Evolutionary conservation across 1,140 invertebrate genomes (phyloP).

Genomic region (Parapsyche elsis): DNA sequence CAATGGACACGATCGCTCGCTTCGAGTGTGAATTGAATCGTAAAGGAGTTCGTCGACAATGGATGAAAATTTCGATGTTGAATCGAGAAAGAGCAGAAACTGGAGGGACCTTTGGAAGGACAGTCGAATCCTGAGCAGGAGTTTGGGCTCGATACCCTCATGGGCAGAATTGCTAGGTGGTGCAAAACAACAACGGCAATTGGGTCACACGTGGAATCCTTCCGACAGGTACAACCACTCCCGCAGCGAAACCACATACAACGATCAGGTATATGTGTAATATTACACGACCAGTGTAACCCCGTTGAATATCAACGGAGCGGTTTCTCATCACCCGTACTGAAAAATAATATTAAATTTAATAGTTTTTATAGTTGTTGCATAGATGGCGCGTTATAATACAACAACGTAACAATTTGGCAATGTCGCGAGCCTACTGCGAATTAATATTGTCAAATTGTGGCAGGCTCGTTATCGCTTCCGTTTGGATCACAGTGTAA

Average conservation of each 20-base stretch:
- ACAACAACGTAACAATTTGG: too few relatives aligned
- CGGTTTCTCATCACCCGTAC: too few relatives aligned
- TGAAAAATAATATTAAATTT: too few relatives aligned
- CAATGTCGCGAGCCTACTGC: too few relatives aligned
- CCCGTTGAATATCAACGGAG: too few relatives aligned
- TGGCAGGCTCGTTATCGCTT: too few relatives aligned
- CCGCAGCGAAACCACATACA: neutral
- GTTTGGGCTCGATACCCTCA: constrained; percentile 23
- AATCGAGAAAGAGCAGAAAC: neutral
- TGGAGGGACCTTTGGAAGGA: constrained; percentile 31
- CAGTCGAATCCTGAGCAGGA: constrained; percentile 18
- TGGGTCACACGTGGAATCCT: neutral
- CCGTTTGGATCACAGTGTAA: too few relatives aligned
- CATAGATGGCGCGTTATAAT: too few relatives aligned
- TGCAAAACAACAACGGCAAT: neutral
- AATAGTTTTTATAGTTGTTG: too few relatives aligned
- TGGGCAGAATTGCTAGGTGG: neutral
- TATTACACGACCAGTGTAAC: neutral
- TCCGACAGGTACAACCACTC: neutral
- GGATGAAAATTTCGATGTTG: neutral
- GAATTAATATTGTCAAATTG: too few relatives aligned
- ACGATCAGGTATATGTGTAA: constrained; percentile 14
- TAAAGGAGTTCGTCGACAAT: neutral
- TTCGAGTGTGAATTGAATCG: neutral
- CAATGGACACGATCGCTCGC: neutral